Percentiles rank a stretch among this genome's conserved stretches.
phyloP scores from a whole-genome alignment of 2,888 invertebrate genomes.

The Entomobrya multifasciata region DNA sequence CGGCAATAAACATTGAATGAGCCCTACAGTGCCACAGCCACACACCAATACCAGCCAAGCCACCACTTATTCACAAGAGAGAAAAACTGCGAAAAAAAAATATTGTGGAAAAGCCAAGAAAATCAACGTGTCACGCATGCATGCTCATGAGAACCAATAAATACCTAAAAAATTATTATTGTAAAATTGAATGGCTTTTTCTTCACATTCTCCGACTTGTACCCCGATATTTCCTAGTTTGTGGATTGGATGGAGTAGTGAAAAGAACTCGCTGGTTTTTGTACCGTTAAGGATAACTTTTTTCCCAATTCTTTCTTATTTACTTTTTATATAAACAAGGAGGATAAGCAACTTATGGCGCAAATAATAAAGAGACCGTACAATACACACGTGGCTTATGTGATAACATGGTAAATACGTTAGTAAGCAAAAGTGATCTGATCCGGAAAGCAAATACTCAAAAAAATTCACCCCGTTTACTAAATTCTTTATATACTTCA shows the following conservation, averaged over 20 bases:
- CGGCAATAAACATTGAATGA: conserved; percentile 40
- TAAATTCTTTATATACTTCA: conserved; percentile 66
- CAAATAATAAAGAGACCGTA: conserved; percentile 34
- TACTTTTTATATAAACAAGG: conserved; percentile 50
- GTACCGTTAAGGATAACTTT: conserved; percentile 51
- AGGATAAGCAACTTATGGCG: conserved; percentile 62
- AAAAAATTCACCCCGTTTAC: conserved; percentile 70
- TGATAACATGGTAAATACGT: conserved; percentile 68
- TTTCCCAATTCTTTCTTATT: conserved; percentile 47
- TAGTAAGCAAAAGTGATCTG: conserved; percentile 67
- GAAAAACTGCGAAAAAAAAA: conserved; percentile 21
- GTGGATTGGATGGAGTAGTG: no score
- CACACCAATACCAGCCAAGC: no score
- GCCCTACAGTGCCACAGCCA: background rate
- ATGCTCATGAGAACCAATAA: conserved; percentile 58
- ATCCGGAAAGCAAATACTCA: conserved; percentile 71
- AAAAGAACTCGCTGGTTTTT: background rate
- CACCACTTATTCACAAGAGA: no score
- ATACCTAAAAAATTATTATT: conserved; percentile 64
- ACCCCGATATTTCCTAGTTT: no score
- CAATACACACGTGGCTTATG: conserved; percentile 66
- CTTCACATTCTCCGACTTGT: conserved; percentile 3
- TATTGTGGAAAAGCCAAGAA: conserved; percentile 16
- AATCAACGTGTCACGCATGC: conserved; percentile 65
- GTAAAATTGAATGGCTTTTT: conserved; percentile 68